phyloP scores from a whole-genome alignment of 2,888 invertebrate genomes.

The Dugesia japonica region DNA sequence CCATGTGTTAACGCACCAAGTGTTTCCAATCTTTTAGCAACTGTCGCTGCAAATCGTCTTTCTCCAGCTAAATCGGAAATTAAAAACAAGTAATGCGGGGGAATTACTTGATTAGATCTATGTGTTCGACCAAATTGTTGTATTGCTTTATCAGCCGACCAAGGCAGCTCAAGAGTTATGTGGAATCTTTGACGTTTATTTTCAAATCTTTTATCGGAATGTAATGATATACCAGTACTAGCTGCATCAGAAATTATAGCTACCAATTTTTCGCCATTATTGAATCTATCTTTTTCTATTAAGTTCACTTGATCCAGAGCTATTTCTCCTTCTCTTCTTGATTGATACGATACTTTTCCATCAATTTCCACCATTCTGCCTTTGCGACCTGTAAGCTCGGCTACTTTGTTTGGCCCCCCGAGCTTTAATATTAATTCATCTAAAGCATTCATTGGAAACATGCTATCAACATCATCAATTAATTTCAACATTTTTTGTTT shows the following conservation, averaged over 20 bases:
- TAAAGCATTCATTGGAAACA: constrained; percentile 22
- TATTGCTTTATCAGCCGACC: constrained; percentile 34
- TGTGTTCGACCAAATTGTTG: constrained; percentile 38
- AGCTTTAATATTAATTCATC: background rate
- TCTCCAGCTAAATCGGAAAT: constrained; percentile 21
- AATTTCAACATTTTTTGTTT: constrained; percentile 40
- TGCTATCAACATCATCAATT: constrained; percentile 36
- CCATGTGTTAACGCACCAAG: constrained; percentile 22
- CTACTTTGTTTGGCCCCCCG: background rate
- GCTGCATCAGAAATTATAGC: constrained; percentile 20
- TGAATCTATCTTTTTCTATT: background rate
- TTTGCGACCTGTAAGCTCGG: constrained; percentile 41
- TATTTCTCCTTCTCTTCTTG: background rate
- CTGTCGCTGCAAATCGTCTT: constrained; percentile 7
- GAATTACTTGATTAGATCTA: background rate
- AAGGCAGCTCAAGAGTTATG: constrained; percentile 17
- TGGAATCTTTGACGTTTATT: constrained; percentile 3
- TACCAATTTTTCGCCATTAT: background rate
- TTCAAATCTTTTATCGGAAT: constrained; percentile 20
- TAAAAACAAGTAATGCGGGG: constrained; percentile 17
- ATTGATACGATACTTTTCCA: background rate
- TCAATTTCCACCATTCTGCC: background rate
- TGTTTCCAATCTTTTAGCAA: constrained; percentile 6
- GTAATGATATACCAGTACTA: constrained; percentile 20
- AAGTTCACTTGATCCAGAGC: background rate